These are phyloP conservation scores for Acipenser ruthenus DNA, from an alignment of 2,797 vertebrate genomes.

Conservation along the genomic window DNA sequence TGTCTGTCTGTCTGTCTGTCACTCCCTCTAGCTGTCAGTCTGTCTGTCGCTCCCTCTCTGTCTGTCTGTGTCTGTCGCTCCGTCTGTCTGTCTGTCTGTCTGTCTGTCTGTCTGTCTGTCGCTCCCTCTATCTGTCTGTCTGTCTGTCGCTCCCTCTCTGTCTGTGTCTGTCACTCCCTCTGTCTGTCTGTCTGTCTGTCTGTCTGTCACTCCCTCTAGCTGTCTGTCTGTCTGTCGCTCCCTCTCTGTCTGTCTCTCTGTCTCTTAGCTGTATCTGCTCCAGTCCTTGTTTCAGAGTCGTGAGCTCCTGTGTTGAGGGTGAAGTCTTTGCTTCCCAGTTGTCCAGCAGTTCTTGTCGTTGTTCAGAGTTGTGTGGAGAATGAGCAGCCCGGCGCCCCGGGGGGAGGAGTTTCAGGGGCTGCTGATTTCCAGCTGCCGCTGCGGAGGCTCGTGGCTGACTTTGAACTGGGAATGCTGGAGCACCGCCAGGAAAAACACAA, in stretches of 20 bases:
- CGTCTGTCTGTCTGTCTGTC: conserved; percentile 8
- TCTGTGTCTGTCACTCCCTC: conserved; percentile 12
- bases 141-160: conserved; percentile 4
- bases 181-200: not conserved
- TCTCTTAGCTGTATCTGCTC: not conserved
- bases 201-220: not conserved
- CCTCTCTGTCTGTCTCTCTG: conserved; percentile 22
- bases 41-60: conserved; percentile 10
- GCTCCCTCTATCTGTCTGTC: conserved; percentile 1
- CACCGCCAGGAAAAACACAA: conserved; percentile 58
- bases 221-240: conserved; percentile 1
- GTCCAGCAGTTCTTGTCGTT: no score
- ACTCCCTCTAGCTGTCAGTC: conserved; percentile 11
- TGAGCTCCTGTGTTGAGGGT: no score
- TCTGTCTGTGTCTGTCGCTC: no score
- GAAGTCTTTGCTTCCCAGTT: no score
- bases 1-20: conserved; percentile 23
- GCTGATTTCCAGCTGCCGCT: no score
- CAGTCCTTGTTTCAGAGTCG: no score
- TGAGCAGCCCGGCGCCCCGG: no score
- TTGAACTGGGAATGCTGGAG: conserved; percentile 46
- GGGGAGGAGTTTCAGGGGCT: no score
- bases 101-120: no score
- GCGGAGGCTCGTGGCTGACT: not conserved
- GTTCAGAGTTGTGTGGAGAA: no score